Conservation (phyloP, 2,113 vertebrate genomes). For the Rhabdornis inornatus region DNA sequence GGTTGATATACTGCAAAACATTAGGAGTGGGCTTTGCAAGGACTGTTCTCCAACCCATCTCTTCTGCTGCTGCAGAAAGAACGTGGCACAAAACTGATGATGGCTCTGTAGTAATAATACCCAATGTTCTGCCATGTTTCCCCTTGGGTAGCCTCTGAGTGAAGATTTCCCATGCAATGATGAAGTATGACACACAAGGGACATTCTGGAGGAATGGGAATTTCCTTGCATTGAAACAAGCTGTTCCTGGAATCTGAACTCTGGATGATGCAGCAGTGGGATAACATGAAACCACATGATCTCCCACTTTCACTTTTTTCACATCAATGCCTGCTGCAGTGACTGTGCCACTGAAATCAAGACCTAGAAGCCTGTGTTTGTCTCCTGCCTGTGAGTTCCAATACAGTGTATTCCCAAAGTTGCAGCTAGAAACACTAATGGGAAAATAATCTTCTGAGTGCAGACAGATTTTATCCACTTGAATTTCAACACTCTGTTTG, state of each 20-base stretch:
- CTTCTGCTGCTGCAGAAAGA: constrained; percentile 71
- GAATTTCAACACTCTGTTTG: constrained; percentile 71
- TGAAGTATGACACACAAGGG: constrained; percentile 82
- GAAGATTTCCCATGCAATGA: constrained; percentile 81
- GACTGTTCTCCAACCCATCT: constrained; percentile 76
- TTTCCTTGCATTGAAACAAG: constrained; percentile 74
- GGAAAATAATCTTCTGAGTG: constrained; percentile 87
- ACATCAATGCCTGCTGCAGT: constrained; percentile 74
- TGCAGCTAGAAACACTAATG: constrained; percentile 74
- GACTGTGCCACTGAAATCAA: constrained; percentile 83
- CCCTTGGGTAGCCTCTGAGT: constrained; percentile 46
- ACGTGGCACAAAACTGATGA: constrained; percentile 74
- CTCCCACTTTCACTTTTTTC: constrained; percentile 75
- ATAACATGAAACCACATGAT: constrained; percentile 78
- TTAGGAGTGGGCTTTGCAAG: constrained; percentile 7
- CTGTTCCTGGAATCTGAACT: constrained; percentile 72
- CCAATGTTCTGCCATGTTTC: constrained; percentile 64
- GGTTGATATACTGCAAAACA: background rate
- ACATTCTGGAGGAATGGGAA: constrained; percentile 71
- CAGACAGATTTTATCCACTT: constrained; percentile 74
- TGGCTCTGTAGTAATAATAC: constrained; percentile 72
- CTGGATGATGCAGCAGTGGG: constrained; percentile 70
- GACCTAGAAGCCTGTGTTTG: constrained; percentile 74
- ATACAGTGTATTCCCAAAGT: constrained; percentile 77
- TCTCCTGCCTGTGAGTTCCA: constrained; percentile 73